Conservation (phyloP, 2,113 vertebrate genomes). For the Sciurus niger region DNA sequence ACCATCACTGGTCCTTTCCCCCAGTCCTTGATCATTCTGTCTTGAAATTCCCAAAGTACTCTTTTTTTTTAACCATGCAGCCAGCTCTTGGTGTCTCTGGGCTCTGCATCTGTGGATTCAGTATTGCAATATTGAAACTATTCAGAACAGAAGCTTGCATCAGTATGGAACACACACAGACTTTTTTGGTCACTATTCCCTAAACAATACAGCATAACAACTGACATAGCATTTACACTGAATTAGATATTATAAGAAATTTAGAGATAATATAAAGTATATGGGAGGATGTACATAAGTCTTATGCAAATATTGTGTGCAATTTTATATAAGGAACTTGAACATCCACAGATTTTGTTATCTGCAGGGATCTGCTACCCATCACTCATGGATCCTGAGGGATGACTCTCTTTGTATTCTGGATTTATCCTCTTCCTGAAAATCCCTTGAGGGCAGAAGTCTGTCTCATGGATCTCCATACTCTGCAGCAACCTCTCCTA, state of each 20-base stretch:
- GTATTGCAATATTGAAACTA: neutral
- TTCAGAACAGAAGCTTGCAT: neutral
- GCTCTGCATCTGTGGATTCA: neutral
- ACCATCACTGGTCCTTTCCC: neutral
- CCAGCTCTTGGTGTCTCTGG: neutral
- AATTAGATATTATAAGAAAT: neutral
- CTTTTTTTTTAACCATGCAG: neutral
- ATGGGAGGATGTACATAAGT: too few species aligned
- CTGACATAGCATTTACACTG: too few species aligned
- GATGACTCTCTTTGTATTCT: neutral
- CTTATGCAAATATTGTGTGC: neutral
- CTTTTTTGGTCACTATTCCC: neutral
- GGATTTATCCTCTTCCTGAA: neutral
- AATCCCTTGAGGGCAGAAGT: neutral
- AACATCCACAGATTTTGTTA: neutral
- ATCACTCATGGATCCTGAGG: neutral
- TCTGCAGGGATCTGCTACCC: neutral
- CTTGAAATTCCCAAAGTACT: fast-evolving
- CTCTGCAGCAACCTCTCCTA: neutral
- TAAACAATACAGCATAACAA: neutral
- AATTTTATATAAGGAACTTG: neutral
- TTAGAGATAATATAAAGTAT: neutral
- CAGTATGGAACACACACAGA: neutral
- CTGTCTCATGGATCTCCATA: neutral
- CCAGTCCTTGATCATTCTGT: neutral